These are phyloP conservation scores for Megalops atlanticus DNA, from an alignment of 2,113 vertebrate genomes.

Conservation along the genomic window DNA sequence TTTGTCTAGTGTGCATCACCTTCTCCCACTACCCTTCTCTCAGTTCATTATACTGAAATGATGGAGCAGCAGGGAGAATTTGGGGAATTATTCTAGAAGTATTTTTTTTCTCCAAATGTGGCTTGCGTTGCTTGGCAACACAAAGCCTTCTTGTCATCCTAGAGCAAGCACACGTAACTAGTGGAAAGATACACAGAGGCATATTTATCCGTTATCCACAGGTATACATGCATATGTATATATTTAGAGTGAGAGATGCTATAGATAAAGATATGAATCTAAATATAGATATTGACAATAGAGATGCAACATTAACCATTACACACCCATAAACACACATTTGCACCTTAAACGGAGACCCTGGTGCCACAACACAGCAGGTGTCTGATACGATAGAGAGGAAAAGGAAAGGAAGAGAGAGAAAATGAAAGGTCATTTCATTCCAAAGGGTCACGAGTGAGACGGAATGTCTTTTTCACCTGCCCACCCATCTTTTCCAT, in stretches of 20 bases:
- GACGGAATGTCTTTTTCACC: constrained; percentile 32
- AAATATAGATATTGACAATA: too few relatives aligned
- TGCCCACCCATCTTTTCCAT: constrained; percentile 23
- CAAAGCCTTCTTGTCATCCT: constrained; percentile 9
- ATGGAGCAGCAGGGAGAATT: constrained; percentile 6
- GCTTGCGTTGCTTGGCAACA: constrained; percentile 38
- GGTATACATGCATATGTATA: background rate
- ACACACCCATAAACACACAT: background rate
- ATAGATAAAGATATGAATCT: too few relatives aligned
- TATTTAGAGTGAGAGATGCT: background rate
- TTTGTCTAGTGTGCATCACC: background rate
- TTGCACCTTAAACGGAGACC: background rate
- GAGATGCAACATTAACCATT: background rate
- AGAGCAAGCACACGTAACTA: background rate
- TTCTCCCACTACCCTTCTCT: background rate
- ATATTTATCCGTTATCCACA: background rate
- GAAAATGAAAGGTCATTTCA: constrained; percentile 12
- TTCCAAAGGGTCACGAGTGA: constrained; percentile 15
- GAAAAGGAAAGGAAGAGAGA: background rate
- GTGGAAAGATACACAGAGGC: background rate
- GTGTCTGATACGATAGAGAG: constrained; percentile 24
- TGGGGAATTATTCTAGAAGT: constrained; percentile 6
- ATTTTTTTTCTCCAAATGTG: constrained; percentile 5
- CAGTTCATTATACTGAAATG: constrained; percentile 11
- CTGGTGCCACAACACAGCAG: background rate